Percentiles rank a stretch among this genome's conserved stretches.
These are phyloP conservation scores for Alcedo atthis DNA, from an alignment of 2,797 vertebrate species.

Conservation along the genomic window DNA sequence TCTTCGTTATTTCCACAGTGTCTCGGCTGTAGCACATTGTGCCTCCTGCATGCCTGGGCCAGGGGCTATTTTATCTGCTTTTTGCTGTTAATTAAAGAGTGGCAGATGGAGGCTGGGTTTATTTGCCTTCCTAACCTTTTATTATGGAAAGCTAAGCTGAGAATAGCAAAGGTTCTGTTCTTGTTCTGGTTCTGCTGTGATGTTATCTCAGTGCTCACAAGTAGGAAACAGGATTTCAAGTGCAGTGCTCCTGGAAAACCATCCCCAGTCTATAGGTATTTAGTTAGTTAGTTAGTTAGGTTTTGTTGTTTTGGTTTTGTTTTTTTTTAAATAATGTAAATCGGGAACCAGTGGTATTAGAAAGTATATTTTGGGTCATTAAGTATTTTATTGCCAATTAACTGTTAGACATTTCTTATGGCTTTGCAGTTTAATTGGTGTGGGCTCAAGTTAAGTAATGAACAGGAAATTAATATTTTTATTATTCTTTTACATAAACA, in stretches of 20 bases:
- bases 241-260: background rate
- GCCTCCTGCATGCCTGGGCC: background rate
- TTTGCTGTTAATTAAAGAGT: background rate
- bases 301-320: background rate
- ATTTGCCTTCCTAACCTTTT: background rate
- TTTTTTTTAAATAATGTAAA: background rate
- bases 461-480: slow-evolving; percentile 32
- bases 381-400: slow-evolving; percentile 7
- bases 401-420: background rate
- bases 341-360: background rate
- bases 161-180: background rate
- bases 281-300: background rate
- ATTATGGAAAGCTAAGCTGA: background rate
- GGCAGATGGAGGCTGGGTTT: background rate
- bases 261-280: background rate
- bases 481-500: background rate
- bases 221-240: background rate
- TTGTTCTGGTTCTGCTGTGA: background rate
- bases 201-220: background rate
- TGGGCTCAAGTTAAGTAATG: background rate
- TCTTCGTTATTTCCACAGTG: background rate
- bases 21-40: background rate
- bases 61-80: background rate
- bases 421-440: slow-evolving; percentile 9
- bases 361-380: background rate